phyloP scores from a whole-genome alignment of 2,888 invertebrate species.

The Cheilosia grossa region DNA sequence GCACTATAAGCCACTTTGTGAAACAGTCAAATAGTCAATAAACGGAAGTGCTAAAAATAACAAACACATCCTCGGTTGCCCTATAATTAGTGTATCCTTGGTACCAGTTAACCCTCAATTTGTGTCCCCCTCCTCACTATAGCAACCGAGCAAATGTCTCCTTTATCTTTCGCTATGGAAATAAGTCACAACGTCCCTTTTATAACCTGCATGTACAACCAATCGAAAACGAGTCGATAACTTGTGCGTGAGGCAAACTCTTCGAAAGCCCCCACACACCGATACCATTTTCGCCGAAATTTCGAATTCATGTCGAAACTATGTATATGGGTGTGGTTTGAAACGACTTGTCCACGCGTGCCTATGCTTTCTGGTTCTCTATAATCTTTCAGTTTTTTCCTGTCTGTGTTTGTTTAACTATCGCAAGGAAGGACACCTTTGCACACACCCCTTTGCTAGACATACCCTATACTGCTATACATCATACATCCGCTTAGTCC shows the following conservation, averaged over 20 bases:
- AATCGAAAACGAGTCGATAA: slow-evolving; percentile 37
- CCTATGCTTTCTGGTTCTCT: slow-evolving; percentile 25
- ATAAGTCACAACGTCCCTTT: slow-evolving; percentile 41
- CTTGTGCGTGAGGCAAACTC: slow-evolving; percentile 42
- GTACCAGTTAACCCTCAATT: not conserved
- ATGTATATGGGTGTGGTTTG: slow-evolving; percentile 34
- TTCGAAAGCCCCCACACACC: not conserved
- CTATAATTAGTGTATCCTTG: too few relatives aligned
- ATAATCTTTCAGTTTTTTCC: not conserved
- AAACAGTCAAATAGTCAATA: too few relatives aligned
- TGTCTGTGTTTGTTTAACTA: slow-evolving; percentile 17
- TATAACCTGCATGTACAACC: slow-evolving; percentile 15
- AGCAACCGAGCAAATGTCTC: slow-evolving; percentile 42
- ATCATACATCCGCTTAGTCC: slow-evolving; percentile 54
- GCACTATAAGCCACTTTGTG: too few relatives aligned
- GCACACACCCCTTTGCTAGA: slow-evolving; percentile 15
- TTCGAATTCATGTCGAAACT: slow-evolving; percentile 51
- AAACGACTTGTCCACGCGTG: slow-evolving; percentile 40
- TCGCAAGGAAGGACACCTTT: slow-evolving; percentile 21
- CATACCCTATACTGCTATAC: not conserved
- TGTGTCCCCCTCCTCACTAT: not conserved
- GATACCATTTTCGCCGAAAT: slow-evolving; percentile 19
- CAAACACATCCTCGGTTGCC: too few relatives aligned
- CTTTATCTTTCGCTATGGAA: slow-evolving; percentile 38
- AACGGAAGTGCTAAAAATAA: too few relatives aligned